phyloP scores from a whole-genome alignment of 2,113 vertebrate species.

The Aspidoscelis tigris region DNA sequence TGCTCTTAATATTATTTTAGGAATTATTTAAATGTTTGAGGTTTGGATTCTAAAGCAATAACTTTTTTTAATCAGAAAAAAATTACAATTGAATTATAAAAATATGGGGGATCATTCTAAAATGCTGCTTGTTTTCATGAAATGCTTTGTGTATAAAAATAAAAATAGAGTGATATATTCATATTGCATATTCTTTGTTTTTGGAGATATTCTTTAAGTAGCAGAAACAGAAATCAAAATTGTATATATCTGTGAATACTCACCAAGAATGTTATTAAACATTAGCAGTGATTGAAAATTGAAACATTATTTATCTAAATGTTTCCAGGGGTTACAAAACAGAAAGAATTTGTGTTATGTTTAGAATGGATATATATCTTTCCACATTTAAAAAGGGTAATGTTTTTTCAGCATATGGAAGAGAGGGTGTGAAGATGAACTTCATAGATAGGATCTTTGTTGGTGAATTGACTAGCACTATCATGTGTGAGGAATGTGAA shows the following conservation, averaged over 20 bases:
- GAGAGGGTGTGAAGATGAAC: constrained; percentile 98
- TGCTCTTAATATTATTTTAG: not conserved
- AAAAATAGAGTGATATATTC: not conserved
- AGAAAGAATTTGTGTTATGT: constrained; percentile 57
- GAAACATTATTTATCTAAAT: constrained; percentile 25
- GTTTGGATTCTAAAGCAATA: not conserved
- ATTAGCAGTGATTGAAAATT: constrained; percentile 13
- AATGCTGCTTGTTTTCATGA: not conserved
- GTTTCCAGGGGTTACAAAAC: constrained; percentile 41
- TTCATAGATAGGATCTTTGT: constrained; percentile 98
- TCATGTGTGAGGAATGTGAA: constrained; percentile 99
- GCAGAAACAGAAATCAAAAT: constrained; percentile 40
- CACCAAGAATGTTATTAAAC: constrained; percentile 23
- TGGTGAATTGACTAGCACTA: constrained; percentile 97
- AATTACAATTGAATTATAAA: not conserved
- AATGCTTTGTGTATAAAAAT: not conserved
- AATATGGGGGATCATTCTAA: not conserved
- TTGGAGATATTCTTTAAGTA: constrained; percentile 12
- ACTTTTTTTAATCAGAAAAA: not conserved
- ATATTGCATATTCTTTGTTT: constrained; percentile 35
- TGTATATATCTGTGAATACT: constrained; percentile 3
- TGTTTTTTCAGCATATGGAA: constrained; percentile 90
- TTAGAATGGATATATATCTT: constrained; percentile 67
- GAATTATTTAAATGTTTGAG: not conserved
- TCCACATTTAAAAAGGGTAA: constrained; percentile 72